Evolutionary conservation across 2,888 invertebrate genomes (phyloP), one percentile per base, ranked within the genome.

Genomic region (Alcis repandata): DNA sequence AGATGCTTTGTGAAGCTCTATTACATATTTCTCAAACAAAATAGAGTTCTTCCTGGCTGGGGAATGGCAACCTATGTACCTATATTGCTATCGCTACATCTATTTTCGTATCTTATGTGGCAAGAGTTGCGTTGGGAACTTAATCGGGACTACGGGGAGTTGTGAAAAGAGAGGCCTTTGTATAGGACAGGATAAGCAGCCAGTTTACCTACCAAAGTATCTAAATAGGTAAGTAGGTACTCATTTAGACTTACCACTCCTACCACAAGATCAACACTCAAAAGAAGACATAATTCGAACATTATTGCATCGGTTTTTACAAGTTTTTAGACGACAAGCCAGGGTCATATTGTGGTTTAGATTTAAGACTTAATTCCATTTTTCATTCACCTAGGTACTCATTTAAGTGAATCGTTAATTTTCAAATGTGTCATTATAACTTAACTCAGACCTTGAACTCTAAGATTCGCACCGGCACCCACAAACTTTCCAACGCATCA

Each of bases 281-380:
- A 46, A 46, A 15, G 10, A 32, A 51, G 20, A 51, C 11, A 20
- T 51, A 36, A 51, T 51, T 33, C 19, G 0, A 36, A 1, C 36
- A 19, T 49, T 17, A 51, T 20, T 51, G 38, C 51, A 52, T 62
- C 13, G 17, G 19, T 38, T 51, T 51, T 36, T 33, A 36, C 17
- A 48, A 48, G 54, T 32, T 40, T 58, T 40, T 46, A 33, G 22
- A 7, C n/a, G 57, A 48, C 19, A 10, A 22, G 32, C n/a, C 38
- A 57, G 67, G 63, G 53, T 48, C 38, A 45, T 9, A 15, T 36
- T 51, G 51, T 36, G 51, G 51, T 51, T 33, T 49, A 15, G n/a
- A 49, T 36, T 36, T 36, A 19, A 13, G 6, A 17, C 17, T 27
- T 27, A 9, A n/a, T 32, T 48, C 32, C 27, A 9, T 32, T 13